Evolutionary conservation across 2,113 vertebrate genomes (phyloP).

Genomic region (Ageneiosus marmoratus): DNA sequence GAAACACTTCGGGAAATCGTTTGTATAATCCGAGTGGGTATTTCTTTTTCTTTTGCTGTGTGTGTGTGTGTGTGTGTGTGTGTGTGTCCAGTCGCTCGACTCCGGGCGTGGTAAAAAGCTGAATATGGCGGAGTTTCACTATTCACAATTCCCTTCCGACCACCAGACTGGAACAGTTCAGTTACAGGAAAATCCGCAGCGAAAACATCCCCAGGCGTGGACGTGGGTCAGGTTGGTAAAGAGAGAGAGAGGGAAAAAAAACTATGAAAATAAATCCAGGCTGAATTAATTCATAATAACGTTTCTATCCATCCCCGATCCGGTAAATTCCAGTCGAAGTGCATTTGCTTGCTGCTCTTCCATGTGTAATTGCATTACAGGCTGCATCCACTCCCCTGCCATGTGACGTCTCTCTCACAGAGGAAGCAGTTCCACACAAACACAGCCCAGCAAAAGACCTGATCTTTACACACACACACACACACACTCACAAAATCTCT

Average conservation of each 20-base stretch:
- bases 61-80: too few relatives aligned
- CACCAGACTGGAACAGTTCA: conserved; percentile 39
- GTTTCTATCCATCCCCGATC: background rate
- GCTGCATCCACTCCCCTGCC: conserved; percentile 62
- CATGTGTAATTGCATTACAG: conserved; percentile 69
- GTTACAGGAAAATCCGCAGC: conserved; percentile 27
- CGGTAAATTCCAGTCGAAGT: conserved; percentile 32
- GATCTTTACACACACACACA: background rate
- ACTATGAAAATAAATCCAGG: background rate
- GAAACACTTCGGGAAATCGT: background rate
- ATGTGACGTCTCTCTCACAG: conserved; percentile 61
- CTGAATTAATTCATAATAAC: background rate
- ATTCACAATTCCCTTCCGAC: conserved; percentile 51
- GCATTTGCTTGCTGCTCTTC: conserved; percentile 53
- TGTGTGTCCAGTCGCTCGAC: too few relatives aligned
- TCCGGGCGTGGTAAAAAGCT: conserved; percentile 67
- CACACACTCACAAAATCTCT: too few relatives aligned
- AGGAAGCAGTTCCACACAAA: conserved; percentile 4
- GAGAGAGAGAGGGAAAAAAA: too few relatives aligned
- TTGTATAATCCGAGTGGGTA: background rate
- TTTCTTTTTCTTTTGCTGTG: background rate
- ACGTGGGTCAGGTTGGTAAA: background rate
- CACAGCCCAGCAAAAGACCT: background rate
- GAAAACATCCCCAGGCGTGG: background rate
- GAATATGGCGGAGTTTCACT: conserved; percentile 70